Evolutionary conservation across 1,140 invertebrate species (phyloP).

Genomic region (Drosophila sturtevanti): DNA sequence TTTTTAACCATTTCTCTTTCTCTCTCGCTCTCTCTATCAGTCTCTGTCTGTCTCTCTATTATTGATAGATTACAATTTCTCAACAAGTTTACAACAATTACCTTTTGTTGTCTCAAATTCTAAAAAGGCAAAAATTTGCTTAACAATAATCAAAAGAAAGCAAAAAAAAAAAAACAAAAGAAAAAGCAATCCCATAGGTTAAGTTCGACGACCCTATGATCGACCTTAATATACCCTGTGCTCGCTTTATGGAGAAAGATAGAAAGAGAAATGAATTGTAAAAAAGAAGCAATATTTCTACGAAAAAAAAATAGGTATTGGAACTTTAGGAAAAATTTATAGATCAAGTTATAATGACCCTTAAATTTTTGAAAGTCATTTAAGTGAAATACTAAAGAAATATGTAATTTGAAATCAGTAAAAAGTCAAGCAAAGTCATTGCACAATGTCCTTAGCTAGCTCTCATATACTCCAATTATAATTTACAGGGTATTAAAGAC

Average conservation of each 20-base stretch:
- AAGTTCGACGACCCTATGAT: not conserved
- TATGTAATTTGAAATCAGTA: no score
- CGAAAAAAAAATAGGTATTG: no score
- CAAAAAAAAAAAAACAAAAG: slow-evolving; percentile 45
- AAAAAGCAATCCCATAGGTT: slow-evolving; percentile 7
- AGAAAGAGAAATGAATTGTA: not conserved
- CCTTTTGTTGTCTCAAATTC: slow-evolving; percentile 60
- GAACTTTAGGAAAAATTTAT: no score
- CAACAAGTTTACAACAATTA: slow-evolving; percentile 61
- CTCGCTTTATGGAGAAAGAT: not conserved
- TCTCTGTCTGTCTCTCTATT: no score
- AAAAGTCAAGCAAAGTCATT: no score
- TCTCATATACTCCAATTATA: no score
- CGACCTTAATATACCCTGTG: not conserved
- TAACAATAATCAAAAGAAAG: slow-evolving; percentile 71
- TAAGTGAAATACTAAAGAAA: no score
- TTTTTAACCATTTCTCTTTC: slow-evolving; percentile 24
- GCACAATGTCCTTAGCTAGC: no score
- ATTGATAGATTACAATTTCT: slow-evolving; percentile 77
- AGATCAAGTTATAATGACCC: no score
- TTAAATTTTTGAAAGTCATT: no score
- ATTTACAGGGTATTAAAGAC: not conserved
- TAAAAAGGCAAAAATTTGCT: slow-evolving; percentile 54
- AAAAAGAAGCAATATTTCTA: no score
- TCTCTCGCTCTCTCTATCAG: slow-evolving; percentile 28